Evolutionary conservation across 2,113 vertebrate species (phyloP).

Genomic region (Zosterops japonicus): DNA sequence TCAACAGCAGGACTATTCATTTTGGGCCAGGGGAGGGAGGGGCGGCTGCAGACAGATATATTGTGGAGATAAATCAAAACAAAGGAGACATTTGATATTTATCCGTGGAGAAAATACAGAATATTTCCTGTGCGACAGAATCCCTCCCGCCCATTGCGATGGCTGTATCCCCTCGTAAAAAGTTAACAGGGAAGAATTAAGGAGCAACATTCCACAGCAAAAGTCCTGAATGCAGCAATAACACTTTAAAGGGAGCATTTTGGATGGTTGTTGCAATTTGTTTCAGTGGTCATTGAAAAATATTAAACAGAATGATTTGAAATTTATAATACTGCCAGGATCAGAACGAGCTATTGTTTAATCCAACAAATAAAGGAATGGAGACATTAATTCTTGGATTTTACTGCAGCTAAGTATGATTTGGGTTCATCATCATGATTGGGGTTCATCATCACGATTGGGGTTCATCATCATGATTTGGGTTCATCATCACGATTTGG

Average conservation of each 20-base stretch:
- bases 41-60: conserved; percentile 1
- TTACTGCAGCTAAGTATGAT: neutral
- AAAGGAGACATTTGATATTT: neutral
- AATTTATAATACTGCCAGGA: neutral
- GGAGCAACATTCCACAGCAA: neutral
- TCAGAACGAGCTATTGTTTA: neutral
- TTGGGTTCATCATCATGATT: neutral
- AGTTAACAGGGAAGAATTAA: neutral
- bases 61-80: neutral
- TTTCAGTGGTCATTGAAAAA: neutral
- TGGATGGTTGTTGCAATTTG: neutral
- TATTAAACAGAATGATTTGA: neutral
- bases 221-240: neutral
- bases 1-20: conserved; percentile 13
- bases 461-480: no score
- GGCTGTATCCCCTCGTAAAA: neutral
- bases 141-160: neutral
- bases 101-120: neutral
- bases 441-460: no score
- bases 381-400: neutral
- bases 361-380: neutral
- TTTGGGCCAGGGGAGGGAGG: neutral
- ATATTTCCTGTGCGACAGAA: neutral
- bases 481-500: no score
- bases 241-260: neutral